Evolutionary conservation across 2,113 vertebrate species (phyloP).

Genomic region (Vicugna pacos): DNA sequence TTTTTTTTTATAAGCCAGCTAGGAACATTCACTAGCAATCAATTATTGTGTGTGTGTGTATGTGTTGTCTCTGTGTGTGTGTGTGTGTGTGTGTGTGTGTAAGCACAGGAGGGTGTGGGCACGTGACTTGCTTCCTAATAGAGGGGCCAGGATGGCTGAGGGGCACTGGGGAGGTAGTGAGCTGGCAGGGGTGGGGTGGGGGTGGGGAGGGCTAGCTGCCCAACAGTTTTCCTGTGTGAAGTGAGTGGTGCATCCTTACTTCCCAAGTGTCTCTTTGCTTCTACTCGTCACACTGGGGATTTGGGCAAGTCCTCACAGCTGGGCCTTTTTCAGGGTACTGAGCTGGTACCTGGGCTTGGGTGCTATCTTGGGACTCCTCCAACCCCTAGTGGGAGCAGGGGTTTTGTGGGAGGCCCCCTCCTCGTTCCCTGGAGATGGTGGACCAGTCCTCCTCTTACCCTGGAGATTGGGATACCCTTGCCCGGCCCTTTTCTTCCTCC

Average conservation of each 20-base stretch:
- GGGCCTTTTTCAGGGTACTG: constrained; percentile 42
- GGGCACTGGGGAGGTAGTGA: not conserved
- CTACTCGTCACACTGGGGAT: not conserved
- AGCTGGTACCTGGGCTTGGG: not conserved
- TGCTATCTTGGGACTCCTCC: not conserved
- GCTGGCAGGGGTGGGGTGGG: not conserved
- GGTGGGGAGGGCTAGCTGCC: not conserved
- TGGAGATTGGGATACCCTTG: not conserved
- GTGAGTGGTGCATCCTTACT: not conserved
- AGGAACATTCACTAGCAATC: constrained; percentile 86
- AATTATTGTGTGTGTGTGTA: constrained; percentile 71
- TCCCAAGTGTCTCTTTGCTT: not conserved
- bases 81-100: not conserved
- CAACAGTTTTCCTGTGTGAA: not conserved
- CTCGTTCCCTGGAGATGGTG: not conserved
- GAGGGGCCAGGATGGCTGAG: not conserved
- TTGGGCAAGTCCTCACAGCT: not conserved
- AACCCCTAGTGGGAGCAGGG: not conserved
- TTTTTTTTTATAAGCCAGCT: constrained; percentile 85
- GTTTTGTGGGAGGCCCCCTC: accelerated
- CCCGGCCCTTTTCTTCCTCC: not conserved
- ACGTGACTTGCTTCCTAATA: constrained; percentile 11
- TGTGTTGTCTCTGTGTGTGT: not conserved
- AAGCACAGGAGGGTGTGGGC: not conserved
- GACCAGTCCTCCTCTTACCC: not conserved